A percentile compares a stretch with the other conserved stretches of the same genome.
phyloP scores from a whole-genome alignment of 2,888 invertebrate genomes.

The Diaperis boleti region DNA sequence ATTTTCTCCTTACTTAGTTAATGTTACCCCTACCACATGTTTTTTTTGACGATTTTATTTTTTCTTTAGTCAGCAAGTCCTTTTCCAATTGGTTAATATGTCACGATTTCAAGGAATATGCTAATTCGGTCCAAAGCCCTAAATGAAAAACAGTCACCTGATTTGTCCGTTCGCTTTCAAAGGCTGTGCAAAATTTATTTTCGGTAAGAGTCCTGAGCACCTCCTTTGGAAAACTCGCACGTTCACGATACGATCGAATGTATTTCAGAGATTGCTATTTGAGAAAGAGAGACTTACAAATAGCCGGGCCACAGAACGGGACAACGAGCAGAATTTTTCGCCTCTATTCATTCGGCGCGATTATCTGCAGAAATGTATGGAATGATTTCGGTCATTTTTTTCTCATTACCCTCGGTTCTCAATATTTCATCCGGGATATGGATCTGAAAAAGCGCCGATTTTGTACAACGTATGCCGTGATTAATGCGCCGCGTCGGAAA shows the following conservation, averaged over 20 bases:
- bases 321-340: conserved; percentile 37
- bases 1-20: no score
- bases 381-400: conserved; percentile 13
- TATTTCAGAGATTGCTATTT: conserved; percentile 47
- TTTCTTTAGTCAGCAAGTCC: no score
- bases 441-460: conserved; percentile 6
- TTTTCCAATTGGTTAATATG: no score
- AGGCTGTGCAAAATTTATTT: conserved; percentile 49
- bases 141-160: conserved; percentile 40
- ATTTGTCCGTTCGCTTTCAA: conserved; percentile 43
- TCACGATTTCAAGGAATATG: no score
- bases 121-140: conserved; percentile 21
- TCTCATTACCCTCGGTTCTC: conserved; percentile 1
- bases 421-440: background rate
- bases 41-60: no score
- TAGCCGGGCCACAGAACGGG: conserved; percentile 27
- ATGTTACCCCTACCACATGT: no score
- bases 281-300: conserved; percentile 47
- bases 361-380: conserved; percentile 14
- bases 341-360: background rate
- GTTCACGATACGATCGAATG: conserved; percentile 50
- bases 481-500: background rate
- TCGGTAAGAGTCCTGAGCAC: conserved; percentile 42
- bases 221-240: conserved; percentile 48
- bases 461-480: background rate